Evolutionary conservation across 2,797 vertebrate genomes (phyloP), one percentile per base, ranked within the genome.

Genomic region (Potorous gilbertii): DNA sequence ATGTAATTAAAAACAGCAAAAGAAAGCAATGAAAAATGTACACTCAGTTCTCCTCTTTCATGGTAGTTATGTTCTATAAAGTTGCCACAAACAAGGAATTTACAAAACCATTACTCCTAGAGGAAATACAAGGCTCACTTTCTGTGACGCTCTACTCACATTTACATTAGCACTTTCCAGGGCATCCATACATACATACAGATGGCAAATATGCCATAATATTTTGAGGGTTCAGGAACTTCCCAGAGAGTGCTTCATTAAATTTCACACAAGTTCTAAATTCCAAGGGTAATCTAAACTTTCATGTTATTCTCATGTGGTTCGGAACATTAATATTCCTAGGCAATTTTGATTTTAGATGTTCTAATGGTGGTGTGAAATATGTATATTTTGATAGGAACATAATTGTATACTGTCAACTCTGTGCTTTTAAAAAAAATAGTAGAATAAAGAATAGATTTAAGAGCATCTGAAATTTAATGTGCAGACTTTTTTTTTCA

Each of bases 331-430:
- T 54, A 96, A 90, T 81, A 93, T 93, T 95, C 74, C 21, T 93
- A 0, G 40, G 54, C 56, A 74, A 24, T 62, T 50, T 46, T 92
- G 91, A 94, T 57, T 62, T 91, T 74, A 66, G 94, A 31, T 96
- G 91, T 96, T 93, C 92, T 96, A 54, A 56, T 96, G n/a, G 91
- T 93, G 66, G 40, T 31, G 94, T 92, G 94, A 94, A 90, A 92
- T 95, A 46, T n/a, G n/a, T 93, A 94, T 29, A 91, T 93, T 55
- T 92, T 94, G 29, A 62, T 55, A 94, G n/a, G 50, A 40, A 54
- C 31, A 93, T 40, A 92, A 59, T 90, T 93, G 50, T 54, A 12
- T 55, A 93, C 56, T 66, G 59, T 54, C 74, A 96, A 14, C 56
- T 95, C 56, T 94, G 62, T 92, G 29, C 57, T 94, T 94, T 56